Conservation (phyloP, 2,113 vertebrate species). For the Malurus cyaneus region DNA sequence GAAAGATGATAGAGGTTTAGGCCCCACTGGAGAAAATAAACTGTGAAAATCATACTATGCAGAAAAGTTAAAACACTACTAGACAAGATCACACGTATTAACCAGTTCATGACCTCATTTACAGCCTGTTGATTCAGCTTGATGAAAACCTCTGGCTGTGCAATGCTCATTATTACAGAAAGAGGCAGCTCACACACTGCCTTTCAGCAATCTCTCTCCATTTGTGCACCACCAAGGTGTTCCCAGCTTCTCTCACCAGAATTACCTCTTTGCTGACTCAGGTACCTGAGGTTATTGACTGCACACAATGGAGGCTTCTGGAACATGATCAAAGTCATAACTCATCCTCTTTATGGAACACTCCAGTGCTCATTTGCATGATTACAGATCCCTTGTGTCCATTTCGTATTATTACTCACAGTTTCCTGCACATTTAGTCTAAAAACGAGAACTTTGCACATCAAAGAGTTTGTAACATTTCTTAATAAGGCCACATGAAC, state of each 20-base stretch:
- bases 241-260: background rate
- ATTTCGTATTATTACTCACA: slow-evolving; percentile 12
- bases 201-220: background rate
- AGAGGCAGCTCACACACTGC: background rate
- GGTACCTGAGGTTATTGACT: slow-evolving; percentile 9
- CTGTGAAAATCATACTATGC: background rate
- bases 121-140: slow-evolving; percentile 30
- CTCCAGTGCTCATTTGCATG: slow-evolving; percentile 30
- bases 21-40: background rate
- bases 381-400: slow-evolving; percentile 45
- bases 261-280: background rate
- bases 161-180: background rate
- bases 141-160: background rate
- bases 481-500: background rate
- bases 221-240: background rate
- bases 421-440: background rate
- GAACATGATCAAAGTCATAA: background rate
- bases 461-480: background rate
- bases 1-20: background rate
- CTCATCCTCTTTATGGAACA: background rate
- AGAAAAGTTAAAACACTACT: background rate
- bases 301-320: background rate
- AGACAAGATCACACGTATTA: background rate
- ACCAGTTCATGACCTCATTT: slow-evolving; percentile 8
- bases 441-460: background rate